Base-by-base conservation (phyloP, 2,888 invertebrate genomes). In the Athalia cordata region DNA sequence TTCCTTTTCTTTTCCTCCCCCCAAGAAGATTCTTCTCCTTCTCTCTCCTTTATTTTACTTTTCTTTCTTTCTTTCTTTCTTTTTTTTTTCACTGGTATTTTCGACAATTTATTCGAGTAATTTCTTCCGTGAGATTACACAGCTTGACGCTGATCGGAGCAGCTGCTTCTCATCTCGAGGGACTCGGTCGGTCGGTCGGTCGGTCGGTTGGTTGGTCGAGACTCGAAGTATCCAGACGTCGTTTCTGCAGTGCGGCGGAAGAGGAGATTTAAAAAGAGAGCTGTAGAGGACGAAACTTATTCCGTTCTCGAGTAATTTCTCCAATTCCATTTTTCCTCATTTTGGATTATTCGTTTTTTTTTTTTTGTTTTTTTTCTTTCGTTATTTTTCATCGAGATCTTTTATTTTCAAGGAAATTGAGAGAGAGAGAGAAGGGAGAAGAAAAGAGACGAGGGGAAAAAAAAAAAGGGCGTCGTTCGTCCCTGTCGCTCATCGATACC, bases 111-210 rank as follows among this genome's bases (percentile, higher is more conserved):
- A 72, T 72, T 72, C 72, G 72, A 72, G 72, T 72, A 72, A 72
- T 72, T 72, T 72, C 72, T 72, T 72, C 72, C 72, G 72, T 72
- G 72, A 72, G 72, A 72, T 72, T 72, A 72, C 72, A 72, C 72
- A 72, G 72, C 72, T 72, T 59, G 72, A 72, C 72, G 72, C 72
- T 72, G 72, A 72, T 72, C 72, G 72, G 59, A 72, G 59, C 72
- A 72, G 72, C 72, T 72, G 72, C 45, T 72, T 59, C 72, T 72
- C 72, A 72, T 72, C 72, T 72, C 72, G 52, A 57, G 72, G 72
- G 72, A 72, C 57, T 68, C 55, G 52, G 15, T 11, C 50, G 29
- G 52, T 11, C 7, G 11, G 57, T 8, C 57, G 43, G 11, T 2
- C 4, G 45, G 45, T 5, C n/a, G n/a, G n/a, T n/a, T n/a, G n/a